phyloP scores from a whole-genome alignment of 1,140 invertebrate species.

The Hestina assimilis region DNA sequence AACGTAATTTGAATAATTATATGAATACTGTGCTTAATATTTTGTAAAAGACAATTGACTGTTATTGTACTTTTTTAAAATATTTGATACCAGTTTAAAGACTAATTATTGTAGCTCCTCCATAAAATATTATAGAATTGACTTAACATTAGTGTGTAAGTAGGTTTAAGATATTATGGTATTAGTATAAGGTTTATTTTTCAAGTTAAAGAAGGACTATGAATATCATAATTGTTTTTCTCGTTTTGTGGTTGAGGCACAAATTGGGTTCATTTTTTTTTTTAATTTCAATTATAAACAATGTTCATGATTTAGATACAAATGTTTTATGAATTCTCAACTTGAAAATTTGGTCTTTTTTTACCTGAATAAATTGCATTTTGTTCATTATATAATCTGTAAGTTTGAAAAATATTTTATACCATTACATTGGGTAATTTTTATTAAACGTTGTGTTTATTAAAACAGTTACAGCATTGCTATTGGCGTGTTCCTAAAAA shows the following conservation, averaged over 20 bases:
- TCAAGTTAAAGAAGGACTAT: conserved; percentile 23
- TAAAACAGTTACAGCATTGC: conserved; percentile 3
- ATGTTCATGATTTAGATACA: background rate
- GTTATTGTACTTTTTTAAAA: conserved; percentile 1
- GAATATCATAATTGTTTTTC: conserved; percentile 12
- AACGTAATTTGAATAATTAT: background rate
- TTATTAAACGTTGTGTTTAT: too few relatives aligned
- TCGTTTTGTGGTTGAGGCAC: conserved; percentile 5
- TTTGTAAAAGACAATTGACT: conserved; percentile 6
- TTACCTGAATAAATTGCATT: too few relatives aligned
- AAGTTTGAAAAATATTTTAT: too few relatives aligned
- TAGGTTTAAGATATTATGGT: conserved; percentile 52
- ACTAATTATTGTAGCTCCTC: conserved; percentile 25
- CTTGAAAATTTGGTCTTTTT: too few relatives aligned
- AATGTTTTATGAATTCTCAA: background rate
- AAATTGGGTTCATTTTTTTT: background rate
- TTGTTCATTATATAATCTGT: too few relatives aligned
- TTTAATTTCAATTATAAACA: background rate
- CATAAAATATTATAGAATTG: conserved; percentile 60
- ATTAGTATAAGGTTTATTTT: conserved; percentile 24
- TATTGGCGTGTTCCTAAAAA: conserved; percentile 54
- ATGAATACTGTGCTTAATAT: background rate
- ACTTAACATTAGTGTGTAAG: conserved; percentile 58
- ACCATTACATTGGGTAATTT: too few relatives aligned
- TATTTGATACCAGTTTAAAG: conserved; percentile 17